Evolutionary conservation across 2,888 invertebrate genomes (phyloP).

Genomic region (Hypsopygia costalis): DNA sequence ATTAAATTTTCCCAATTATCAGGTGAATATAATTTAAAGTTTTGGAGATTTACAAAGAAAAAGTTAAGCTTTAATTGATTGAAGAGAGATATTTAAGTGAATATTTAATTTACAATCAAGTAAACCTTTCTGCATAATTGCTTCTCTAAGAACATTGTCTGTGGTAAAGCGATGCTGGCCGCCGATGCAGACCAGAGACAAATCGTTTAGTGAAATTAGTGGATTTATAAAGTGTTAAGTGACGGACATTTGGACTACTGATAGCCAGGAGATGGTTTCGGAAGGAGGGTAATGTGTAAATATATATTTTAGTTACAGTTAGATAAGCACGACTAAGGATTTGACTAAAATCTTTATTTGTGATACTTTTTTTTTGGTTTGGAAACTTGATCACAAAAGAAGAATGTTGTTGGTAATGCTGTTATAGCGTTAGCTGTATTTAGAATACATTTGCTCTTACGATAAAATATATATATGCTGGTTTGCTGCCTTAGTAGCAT

Average conservation of each 20-base stretch:
- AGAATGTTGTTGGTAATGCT: too few relatives aligned
- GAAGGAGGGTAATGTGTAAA: constrained; percentile 63
- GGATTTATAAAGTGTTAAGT: constrained; percentile 37
- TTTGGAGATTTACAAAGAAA: background rate
- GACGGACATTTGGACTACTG: constrained; percentile 41
- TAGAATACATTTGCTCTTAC: too few relatives aligned
- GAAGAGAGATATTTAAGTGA: background rate
- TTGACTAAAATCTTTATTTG: constrained; percentile 55
- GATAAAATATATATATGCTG: too few relatives aligned
- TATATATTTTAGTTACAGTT: constrained; percentile 36
- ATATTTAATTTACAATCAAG: background rate
- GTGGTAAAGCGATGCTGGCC: constrained; percentile 65
- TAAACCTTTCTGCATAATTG: constrained; percentile 10
- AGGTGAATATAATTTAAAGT: too few relatives aligned
- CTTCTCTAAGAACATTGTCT: constrained; percentile 70
- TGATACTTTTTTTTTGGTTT: constrained; percentile 36
- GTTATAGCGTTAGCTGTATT: too few relatives aligned
- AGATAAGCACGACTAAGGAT: constrained; percentile 67
- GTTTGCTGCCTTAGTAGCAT: too few relatives aligned
- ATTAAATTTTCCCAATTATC: background rate
- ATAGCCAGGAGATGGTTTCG: constrained; percentile 18
- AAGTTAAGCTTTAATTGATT: too few relatives aligned
- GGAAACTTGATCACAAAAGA: constrained; percentile 21
- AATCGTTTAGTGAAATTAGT: constrained; percentile 47
- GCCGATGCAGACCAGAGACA: constrained; percentile 34